Conservation (phyloP, 2,888 invertebrate species). For the Drosophila niveifrons region DNA sequence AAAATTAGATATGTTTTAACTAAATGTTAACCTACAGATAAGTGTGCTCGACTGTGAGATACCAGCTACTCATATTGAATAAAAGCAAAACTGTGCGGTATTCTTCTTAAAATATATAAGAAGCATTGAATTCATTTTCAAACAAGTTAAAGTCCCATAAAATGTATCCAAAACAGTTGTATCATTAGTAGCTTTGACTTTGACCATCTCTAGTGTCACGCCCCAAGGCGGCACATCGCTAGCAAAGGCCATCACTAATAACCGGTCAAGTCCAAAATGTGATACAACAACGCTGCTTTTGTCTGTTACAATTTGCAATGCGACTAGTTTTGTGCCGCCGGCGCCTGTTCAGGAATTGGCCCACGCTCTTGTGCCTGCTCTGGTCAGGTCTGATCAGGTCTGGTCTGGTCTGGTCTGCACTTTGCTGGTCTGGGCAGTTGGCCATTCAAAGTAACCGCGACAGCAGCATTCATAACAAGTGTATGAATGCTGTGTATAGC, state of each 20-base stretch:
- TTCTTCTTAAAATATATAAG: too few species aligned
- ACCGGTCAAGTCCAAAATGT: slow-evolving; percentile 34
- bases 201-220: slow-evolving; percentile 4
- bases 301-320: slow-evolving; percentile 35
- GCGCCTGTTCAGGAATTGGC: slow-evolving; percentile 35
- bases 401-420: slow-evolving; percentile 1
- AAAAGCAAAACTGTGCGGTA: too few species aligned
- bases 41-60: too few species aligned
- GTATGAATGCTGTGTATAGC: background rate
- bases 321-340: slow-evolving; percentile 42
- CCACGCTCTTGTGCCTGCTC: slow-evolving; percentile 24
- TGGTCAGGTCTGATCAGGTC: background rate
- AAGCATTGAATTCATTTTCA: too few species aligned
- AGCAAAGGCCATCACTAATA: slow-evolving; percentile 10
- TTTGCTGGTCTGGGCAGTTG: slow-evolving; percentile 30
- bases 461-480: slow-evolving; percentile 2
- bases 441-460: slow-evolving; percentile 34
- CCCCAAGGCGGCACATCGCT: background rate
- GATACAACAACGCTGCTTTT: slow-evolving; percentile 23
- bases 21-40: too few species aligned
- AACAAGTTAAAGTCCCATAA: too few species aligned
- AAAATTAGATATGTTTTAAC: too few species aligned
- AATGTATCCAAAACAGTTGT: too few species aligned
- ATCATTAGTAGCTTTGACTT: background rate
- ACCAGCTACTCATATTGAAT: too few species aligned